Evolutionary conservation across 2,113 vertebrate genomes (phyloP).

Genomic region (Sakesphorus luctuosus): DNA sequence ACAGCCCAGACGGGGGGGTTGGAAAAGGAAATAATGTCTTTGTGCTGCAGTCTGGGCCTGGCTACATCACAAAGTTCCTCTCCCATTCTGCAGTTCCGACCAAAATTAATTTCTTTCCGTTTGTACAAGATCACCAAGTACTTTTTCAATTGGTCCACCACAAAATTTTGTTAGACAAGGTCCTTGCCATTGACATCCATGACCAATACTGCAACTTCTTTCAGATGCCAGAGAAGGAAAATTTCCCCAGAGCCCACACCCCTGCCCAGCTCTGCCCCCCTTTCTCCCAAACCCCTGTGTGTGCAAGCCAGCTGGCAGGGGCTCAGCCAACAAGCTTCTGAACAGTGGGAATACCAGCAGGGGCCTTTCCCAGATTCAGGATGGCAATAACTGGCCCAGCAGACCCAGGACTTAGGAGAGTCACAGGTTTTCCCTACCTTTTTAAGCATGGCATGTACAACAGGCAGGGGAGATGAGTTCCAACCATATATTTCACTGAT

Average conservation of each 20-base stretch:
- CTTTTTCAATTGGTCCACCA: neutral
- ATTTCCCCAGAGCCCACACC: neutral
- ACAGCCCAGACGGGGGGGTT: neutral
- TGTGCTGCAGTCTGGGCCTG: neutral
- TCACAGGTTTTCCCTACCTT: neutral
- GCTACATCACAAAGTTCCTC: neutral
- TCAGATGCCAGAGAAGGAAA: neutral
- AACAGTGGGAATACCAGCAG: neutral
- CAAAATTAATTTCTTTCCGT: neutral
- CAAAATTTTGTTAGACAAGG: neutral
- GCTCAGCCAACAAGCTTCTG: neutral
- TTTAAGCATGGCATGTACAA: neutral
- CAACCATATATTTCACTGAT: neutral
- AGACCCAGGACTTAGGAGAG: neutral
- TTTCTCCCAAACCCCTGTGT: neutral
- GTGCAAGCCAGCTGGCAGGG: neutral
- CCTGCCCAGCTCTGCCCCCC: neutral
- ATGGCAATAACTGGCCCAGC: neutral
- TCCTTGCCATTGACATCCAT: neutral
- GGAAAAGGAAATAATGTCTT: neutral
- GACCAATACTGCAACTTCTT: neutral
- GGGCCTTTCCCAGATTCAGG: neutral
- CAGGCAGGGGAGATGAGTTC: neutral
- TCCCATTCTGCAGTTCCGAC: neutral
- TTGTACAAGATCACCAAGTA: neutral